Percentiles rank a stretch among this genome's conserved stretches.
phyloP scores from a whole-genome alignment of 2,113 vertebrate genomes.

The Brachyhypopomus occidentalis region DNA sequence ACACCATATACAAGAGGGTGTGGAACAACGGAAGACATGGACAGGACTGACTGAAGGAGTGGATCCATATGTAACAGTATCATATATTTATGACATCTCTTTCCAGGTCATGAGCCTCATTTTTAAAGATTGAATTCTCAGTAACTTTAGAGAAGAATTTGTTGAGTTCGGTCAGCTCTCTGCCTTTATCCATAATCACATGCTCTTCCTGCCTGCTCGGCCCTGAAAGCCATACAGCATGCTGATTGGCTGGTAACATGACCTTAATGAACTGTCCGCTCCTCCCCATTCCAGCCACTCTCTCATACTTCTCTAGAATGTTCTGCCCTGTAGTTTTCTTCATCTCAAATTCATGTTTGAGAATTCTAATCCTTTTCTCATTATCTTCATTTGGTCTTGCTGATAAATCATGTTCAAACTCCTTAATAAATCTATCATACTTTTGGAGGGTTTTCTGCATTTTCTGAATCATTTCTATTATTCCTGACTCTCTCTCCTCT shows the following conservation, averaged over 20 bases:
- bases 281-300: background rate
- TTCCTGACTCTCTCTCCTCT: background rate
- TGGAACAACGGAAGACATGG: no score
- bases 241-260: background rate
- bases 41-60: no score
- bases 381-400: background rate
- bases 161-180: no score
- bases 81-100: no score
- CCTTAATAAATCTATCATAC: background rate
- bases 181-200: background rate
- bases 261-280: conserved; percentile 11
- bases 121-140: no score
- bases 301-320: background rate
- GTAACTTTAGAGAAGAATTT: no score
- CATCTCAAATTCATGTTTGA: background rate
- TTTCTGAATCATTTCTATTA: background rate
- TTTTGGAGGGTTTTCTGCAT: conserved; percentile 13
- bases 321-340: background rate
- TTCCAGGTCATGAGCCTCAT: no score
- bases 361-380: background rate
- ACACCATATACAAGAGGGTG: no score
- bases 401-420: background rate
- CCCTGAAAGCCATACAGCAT: background rate
- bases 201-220: background rate
- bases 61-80: no score